Evolutionary conservation across 2,797 vertebrate genomes (phyloP).

Genomic region (Lophotriccus pileatus): DNA sequence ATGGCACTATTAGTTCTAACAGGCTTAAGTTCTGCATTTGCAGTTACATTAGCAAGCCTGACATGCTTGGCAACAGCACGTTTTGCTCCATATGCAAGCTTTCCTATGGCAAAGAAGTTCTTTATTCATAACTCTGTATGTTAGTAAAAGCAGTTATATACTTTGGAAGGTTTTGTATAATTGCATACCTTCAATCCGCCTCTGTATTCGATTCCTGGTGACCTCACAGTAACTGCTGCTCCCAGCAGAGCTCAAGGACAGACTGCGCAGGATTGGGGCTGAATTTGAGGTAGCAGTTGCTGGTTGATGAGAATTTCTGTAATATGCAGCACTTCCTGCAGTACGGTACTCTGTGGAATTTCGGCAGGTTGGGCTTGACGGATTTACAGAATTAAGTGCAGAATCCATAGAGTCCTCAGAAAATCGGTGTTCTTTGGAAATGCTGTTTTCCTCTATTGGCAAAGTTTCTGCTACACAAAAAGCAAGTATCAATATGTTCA

Average conservation of each 20-base stretch:
- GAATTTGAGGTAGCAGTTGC: conserved; percentile 68
- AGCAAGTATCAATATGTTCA: not conserved
- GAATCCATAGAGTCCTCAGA: conserved; percentile 83
- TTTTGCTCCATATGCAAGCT: not conserved
- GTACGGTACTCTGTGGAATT: conserved; percentile 77
- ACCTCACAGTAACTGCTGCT: conserved; percentile 74
- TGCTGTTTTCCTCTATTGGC: conserved; percentile 80
- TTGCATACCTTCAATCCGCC: conserved; percentile 86
- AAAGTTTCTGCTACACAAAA: conserved; percentile 83
- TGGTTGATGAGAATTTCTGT: conserved; percentile 61
- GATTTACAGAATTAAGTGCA: conserved; percentile 84
- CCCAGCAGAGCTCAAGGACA: conserved; percentile 74
- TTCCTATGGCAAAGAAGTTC: not conserved
- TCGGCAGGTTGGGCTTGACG: conserved; percentile 71
- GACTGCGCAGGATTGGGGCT: conserved; percentile 72
- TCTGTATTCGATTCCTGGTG: conserved; percentile 75
- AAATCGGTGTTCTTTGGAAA: conserved; percentile 84
- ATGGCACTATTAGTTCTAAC: not conserved
- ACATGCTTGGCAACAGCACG: not conserved
- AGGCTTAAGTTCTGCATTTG: not conserved
- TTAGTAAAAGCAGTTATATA: not conserved
- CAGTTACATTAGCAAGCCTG: not conserved
- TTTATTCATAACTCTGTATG: not conserved
- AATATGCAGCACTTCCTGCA: conserved; percentile 75
- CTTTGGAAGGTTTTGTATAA: not conserved